Conservation (phyloP, 2,888 invertebrate genomes). For the Pristionchus mayeri region DNA sequence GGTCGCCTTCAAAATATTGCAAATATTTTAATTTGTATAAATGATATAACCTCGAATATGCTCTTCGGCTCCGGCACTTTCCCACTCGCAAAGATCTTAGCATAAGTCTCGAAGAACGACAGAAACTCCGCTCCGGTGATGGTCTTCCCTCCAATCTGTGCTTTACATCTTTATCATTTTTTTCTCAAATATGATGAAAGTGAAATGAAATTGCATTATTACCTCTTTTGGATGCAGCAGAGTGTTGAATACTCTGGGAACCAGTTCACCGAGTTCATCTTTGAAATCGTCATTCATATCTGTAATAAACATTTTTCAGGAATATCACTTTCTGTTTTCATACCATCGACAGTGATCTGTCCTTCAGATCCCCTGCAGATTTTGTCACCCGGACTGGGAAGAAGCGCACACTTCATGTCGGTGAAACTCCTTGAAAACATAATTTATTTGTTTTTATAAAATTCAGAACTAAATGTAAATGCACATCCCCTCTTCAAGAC, state of each 20-base stretch:
- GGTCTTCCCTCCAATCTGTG: not conserved
- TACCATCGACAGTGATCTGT: not conserved
- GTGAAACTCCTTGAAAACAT: not conserved
- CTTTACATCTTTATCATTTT: no score
- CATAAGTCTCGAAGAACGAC: not conserved
- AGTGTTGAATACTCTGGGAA: not conserved
- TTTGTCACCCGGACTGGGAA: not conserved
- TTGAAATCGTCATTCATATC: not conserved
- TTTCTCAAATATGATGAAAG: not conserved
- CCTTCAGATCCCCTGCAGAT: slow-evolving; percentile 32
- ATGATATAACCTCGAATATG: not conserved
- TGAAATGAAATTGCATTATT: not conserved
- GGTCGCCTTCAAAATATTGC: not conserved
- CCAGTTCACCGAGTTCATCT: not conserved
- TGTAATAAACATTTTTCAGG: not conserved
- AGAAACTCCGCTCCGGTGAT: slow-evolving; percentile 1
- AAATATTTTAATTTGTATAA: not conserved
- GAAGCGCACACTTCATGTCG: slow-evolving; percentile 20
- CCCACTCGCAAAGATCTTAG: not conserved
- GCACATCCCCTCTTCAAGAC: no score
- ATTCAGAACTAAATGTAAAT: not conserved
- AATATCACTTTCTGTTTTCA: not conserved
- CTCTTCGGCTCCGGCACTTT: slow-evolving; percentile 18
- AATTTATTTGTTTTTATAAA: not conserved
- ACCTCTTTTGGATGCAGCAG: not conserved